Evolutionary conservation across 2,888 invertebrate species (phyloP), one percentile per base, ranked within the genome.

Genomic region (Harpalus rubripes): DNA sequence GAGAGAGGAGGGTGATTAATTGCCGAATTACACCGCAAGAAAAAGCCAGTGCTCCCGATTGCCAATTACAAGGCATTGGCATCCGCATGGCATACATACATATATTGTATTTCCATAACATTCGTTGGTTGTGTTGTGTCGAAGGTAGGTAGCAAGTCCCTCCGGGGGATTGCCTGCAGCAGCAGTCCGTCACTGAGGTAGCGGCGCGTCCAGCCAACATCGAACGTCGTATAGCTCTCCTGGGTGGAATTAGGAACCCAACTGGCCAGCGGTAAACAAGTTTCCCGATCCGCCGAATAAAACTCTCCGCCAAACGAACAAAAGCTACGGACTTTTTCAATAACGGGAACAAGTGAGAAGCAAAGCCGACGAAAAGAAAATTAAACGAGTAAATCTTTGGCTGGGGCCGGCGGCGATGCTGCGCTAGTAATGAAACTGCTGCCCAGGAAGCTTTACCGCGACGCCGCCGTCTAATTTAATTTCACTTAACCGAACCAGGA

Each of bases 1-100:
- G 88, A 88, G 89, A 89, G 89, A 89, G 44, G 44, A 89, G 89
- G 89, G 90, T 91, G 91, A 91, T 91, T 91, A 91, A 91, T 91
- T 91, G 91, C 89, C 86, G 90, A 89, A 74, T 41, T 74, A 74
- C 39, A 72, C 44, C 41, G 15, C 16, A 39, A 32, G n/a, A 72
- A 72, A 72, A 72, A 22, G 12, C 26, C 63, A 63, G 16, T 59
- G 59, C 18, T 10, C 63, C 61, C 87, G 87, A 88, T 88, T 88
- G 88, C 87, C 89, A 88, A 89, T 89, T 89, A 88, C 87, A 88
- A 12, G 12, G 44, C 12, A 12, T 10, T 12, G 44, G 44, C 12
- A n/a, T 26, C 15, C 68, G 15, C 10, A 56, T 44, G 41, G 4
- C 76, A 52, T 52, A 59, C 15, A 56, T 56, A 56, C 56, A 56